A percentile compares a stretch with the other conserved stretches of the same genome.
phyloP scores from a whole-genome alignment of 1,140 invertebrate genomes.

The Panagrolaimus sp. region DNA sequence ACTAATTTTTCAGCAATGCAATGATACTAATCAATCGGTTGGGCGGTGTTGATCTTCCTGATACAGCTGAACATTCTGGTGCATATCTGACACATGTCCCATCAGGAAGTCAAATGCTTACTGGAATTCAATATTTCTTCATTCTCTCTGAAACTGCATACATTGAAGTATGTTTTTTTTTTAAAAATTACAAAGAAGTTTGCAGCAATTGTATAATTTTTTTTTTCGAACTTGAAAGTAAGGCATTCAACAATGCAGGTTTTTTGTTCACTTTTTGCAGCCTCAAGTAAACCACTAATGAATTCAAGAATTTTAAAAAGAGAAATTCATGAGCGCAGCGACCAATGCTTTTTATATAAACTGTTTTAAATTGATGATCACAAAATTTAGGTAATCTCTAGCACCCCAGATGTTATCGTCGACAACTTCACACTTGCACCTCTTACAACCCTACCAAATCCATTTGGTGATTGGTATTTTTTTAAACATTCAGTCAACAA shows the following conservation, averaged over 20 bases:
- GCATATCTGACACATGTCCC: not conserved
- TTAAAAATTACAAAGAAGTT: too few relatives aligned
- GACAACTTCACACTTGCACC: not conserved
- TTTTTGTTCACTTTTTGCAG: too few relatives aligned
- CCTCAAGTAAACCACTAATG: too few relatives aligned
- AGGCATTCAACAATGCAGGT: too few relatives aligned
- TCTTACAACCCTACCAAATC: not conserved
- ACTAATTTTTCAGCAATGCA: not conserved
- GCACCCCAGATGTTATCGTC: not conserved
- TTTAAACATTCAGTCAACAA: not conserved
- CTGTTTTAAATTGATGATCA: too few relatives aligned
- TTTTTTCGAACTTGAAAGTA: too few relatives aligned
- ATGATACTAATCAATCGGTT: not conserved
- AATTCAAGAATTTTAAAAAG: too few relatives aligned
- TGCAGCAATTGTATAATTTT: too few relatives aligned
- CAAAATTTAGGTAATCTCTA: too few relatives aligned
- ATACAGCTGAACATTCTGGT: not conserved
- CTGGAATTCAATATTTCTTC: constrained; percentile 4
- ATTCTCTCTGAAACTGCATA: not conserved
- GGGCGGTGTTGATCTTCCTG: not conserved
- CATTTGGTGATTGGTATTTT: not conserved
- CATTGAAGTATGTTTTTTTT: not conserved
- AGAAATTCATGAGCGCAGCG: too few relatives aligned
- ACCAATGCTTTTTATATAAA: too few relatives aligned
- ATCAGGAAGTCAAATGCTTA: not conserved